phyloP scores from a whole-genome alignment of 2,888 invertebrate genomes.

The Orchestes rusci region DNA sequence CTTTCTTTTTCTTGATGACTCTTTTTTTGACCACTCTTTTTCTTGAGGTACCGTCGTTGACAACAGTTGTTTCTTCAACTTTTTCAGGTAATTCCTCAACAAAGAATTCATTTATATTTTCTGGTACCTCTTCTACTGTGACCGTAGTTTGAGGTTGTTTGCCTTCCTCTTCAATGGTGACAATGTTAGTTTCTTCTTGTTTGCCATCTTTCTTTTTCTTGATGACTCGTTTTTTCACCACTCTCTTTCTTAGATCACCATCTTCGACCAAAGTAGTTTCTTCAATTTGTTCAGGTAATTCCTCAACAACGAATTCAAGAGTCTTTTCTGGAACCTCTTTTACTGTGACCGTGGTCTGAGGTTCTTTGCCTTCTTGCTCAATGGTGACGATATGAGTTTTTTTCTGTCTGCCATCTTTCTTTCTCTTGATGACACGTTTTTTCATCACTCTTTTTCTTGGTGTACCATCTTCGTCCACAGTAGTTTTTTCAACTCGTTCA shows the following conservation, averaged over 20 bases:
- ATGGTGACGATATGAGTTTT: conserved; percentile 36
- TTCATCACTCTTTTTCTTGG: conserved; percentile 34
- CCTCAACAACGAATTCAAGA: conserved; percentile 3
- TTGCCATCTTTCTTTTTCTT: conserved; percentile 12
- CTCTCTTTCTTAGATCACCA: conserved; percentile 25
- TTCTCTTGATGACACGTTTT: conserved; percentile 38
- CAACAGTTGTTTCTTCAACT: conserved; percentile 32
- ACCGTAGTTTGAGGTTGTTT: conserved; percentile 36
- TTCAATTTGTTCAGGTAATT: neutral
- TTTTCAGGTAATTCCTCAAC: conserved; percentile 28
- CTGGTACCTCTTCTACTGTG: conserved; percentile 28
- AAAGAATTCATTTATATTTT: conserved; percentile 29
- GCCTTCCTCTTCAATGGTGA: conserved; percentile 34
- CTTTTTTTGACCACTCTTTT: conserved; percentile 33
- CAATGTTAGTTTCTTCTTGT: conserved; percentile 16
- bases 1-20: conserved; percentile 33
- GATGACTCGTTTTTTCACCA: conserved; percentile 12
- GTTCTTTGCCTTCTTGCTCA: conserved; percentile 33
- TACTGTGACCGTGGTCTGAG: conserved; percentile 32
- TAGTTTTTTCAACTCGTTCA: conserved; percentile 34
- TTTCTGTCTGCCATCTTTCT: conserved; percentile 37
- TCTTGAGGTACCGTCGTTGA: conserved; percentile 34
- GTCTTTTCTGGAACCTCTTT: conserved; percentile 9
- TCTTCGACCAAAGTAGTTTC: no score
- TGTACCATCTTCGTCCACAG: conserved; percentile 30